Evolutionary conservation across 2,888 invertebrate species (phyloP).

Genomic region (Strigamia transsilvanica): DNA sequence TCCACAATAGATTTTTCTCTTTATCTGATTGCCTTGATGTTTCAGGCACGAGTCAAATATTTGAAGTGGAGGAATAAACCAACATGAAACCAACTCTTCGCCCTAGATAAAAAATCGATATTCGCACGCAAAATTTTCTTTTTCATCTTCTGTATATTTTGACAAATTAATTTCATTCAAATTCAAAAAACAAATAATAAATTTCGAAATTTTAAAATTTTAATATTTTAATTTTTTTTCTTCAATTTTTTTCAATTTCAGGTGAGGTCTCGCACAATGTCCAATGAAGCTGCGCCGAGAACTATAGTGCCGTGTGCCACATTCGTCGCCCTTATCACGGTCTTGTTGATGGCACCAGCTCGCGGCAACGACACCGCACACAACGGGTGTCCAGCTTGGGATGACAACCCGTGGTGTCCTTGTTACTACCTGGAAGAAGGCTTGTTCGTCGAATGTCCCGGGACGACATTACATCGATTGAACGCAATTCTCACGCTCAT

Average conservation of each 20-base stretch:
- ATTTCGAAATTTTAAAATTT: no score
- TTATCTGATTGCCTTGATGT: constrained; percentile 6
- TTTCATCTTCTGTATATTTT: constrained; percentile 1
- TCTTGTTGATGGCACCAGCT: constrained; percentile 14
- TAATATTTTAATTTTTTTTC: background rate
- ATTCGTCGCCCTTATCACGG: constrained; percentile 9
- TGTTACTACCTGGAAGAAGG: constrained; percentile 94
- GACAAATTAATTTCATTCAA: constrained; percentile 17
- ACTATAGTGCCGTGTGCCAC: constrained; percentile 30
- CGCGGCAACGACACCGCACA: constrained; percentile 1
- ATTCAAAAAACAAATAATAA: no score
- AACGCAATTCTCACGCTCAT: constrained; percentile 72
- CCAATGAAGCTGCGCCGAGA: constrained; percentile 37
- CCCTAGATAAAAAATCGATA: constrained; percentile 2
- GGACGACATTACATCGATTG: constrained; percentile 78
- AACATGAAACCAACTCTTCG: background rate
- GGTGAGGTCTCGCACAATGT: constrained; percentile 46
- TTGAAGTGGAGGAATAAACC: constrained; percentile 33
- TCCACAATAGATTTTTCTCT: constrained; percentile 29
- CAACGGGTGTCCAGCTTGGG: constrained; percentile 60
- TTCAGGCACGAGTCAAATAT: constrained; percentile 42
- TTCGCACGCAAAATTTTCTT: background rate
- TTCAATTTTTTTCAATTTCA: background rate
- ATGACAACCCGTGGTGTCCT: constrained; percentile 71
- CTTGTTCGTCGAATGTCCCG: constrained; percentile 87